Conservation (phyloP, 2,113 vertebrate species). For the Arenaria interpres region DNA sequence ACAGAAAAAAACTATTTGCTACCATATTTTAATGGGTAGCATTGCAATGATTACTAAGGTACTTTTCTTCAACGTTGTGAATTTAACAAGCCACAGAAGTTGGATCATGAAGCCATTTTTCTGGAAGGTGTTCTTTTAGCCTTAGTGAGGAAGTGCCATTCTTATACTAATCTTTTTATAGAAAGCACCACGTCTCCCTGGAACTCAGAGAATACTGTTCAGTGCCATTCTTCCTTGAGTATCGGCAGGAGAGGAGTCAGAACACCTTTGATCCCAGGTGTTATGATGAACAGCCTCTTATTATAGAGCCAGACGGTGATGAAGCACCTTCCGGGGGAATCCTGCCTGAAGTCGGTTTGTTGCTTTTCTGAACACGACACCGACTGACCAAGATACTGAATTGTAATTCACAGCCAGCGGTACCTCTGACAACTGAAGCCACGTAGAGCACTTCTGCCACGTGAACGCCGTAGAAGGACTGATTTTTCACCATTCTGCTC, state of each 20-base stretch:
- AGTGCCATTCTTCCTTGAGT: background rate
- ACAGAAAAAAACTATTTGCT: conserved; percentile 5
- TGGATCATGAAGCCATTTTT: background rate
- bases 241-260: conserved; percentile 1
- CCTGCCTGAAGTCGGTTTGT: background rate
- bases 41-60: background rate
- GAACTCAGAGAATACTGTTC: background rate
- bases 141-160: conserved; percentile 12
- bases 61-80: background rate
- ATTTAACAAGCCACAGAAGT: background rate
- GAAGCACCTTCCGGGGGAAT: background rate
- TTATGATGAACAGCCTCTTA: background rate
- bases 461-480: background rate
- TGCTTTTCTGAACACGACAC: background rate
- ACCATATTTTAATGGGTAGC: background rate
- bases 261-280: background rate
- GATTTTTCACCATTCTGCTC: background rate
- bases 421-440: background rate
- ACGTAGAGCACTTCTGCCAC: background rate
- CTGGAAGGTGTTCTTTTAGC: conserved; percentile 28
- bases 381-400: background rate
- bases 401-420: background rate
- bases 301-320: background rate
- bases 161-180: background rate
- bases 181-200: background rate